phyloP scores from a whole-genome alignment of 2,113 vertebrate species.

The Otis tarda region DNA sequence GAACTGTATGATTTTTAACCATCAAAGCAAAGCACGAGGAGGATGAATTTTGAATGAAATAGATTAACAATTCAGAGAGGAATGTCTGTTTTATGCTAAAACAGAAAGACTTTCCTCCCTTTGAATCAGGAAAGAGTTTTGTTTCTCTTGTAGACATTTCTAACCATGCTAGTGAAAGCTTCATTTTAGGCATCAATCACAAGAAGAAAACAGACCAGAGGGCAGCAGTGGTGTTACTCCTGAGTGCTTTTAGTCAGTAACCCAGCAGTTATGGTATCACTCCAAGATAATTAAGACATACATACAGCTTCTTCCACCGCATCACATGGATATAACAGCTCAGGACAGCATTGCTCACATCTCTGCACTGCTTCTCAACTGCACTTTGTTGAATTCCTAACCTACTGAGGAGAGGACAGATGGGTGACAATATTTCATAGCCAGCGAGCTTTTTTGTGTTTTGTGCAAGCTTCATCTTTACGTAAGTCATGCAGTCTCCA shows the following conservation, averaged over 20 bases:
- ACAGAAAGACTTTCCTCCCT: not conserved
- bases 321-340: rapidly evolving
- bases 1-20: not conserved
- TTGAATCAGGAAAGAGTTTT: not conserved
- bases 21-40: conserved; percentile 8
- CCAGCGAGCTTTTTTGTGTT: not conserved
- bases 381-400: not conserved
- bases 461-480: not conserved
- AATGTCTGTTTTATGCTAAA: not conserved
- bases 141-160: not conserved
- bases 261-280: not conserved
- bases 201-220: not conserved
- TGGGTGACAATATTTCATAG: not conserved
- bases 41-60: not conserved
- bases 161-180: not conserved
- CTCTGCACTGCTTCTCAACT: not conserved
- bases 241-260: not conserved
- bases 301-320: rapidly evolving
- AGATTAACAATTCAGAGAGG: not conserved
- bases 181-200: not conserved
- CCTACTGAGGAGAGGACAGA: not conserved
- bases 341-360: not conserved
- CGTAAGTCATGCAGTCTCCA: not conserved
- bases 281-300: not conserved
- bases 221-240: not conserved